Evolutionary conservation across 2,113 vertebrate species (phyloP), one percentile per base, ranked within the genome.

Genomic region (Melanocharis versteri): DNA sequence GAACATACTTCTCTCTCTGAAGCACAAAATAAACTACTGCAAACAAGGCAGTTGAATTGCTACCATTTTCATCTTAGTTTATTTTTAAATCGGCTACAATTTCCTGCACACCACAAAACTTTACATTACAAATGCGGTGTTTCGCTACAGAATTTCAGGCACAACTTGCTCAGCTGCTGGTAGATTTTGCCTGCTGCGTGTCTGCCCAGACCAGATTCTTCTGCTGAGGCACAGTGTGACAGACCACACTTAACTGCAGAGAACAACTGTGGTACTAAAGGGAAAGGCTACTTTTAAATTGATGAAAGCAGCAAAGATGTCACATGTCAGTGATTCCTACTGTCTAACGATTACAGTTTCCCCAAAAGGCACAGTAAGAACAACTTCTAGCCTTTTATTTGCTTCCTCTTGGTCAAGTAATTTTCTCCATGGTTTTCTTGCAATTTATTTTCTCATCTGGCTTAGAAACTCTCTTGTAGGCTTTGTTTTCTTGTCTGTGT

Each of bases 311-410:
- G 89, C 69, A 87, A 51, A 62, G 71, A 83, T 83, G 82, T 80
- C 48, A 7, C 56, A 47, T 50, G 61, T 69, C 81, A 60, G 60
- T 48, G 57, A 77, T 66, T 92, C 62, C 77, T 58, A 73, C 77
- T 73, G 83, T 83, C 86, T 76, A 82, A 84, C 56, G 45, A 92
- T 88, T 93, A 93, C 2, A 96, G 66, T 58, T 91, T 96, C 69
- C 57, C 90, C 48, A 84, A 68, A 8, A 87, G 33, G 26, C 76
- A 87, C 65, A 81, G 83, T 51, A 45, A 68, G 76, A 77, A 71
- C 72, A 71, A 75, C 9, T 50, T 71, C 22, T 7, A 93, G 51
- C 18, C 53, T 76, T 89, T 93, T 44, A 93, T 89, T 96, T 92
- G 39, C 39, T 71, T 94, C 57, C 44, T 81, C 44, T 82, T 84